Evolutionary conservation across 2,888 invertebrate species (phyloP), one percentile per base, ranked within the genome.

Genomic region (Acrobasis consociella): DNA sequence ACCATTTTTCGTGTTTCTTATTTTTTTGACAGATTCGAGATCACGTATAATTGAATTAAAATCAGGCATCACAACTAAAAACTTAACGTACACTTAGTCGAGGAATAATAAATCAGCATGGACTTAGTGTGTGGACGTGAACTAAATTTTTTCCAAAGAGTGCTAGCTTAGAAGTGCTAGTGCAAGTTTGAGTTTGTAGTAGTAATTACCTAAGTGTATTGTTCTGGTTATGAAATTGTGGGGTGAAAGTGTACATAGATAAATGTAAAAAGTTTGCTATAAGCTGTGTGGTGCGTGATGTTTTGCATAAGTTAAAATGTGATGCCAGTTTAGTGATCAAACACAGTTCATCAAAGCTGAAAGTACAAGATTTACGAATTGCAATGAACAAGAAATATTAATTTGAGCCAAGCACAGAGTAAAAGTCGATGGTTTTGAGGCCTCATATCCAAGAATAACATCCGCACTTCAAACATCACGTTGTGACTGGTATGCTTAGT

Each of bases 161-260:
- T 46, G 46, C 46, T 46, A 46, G 46, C n/a, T n/a, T n/a, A n/a
- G n/a, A 3, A 46, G 46, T 46, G 46, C 46, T 46, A 46, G 46
- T 46, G 46, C 46, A 46, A 13, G 13, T 38, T 38, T 55, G 1
- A 55, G 37, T 55, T 55, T 39, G 55, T 55, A 39, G 55, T 39
- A 55, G 39, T 55, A n/a, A n/a, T n/a, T n/a, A n/a, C 38, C 31
- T 52, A 31, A 31, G 52, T 31, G n/a, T 8, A 37, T 7, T 42
- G 11, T 42, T 11, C 11, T 46, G n/a, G 9, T 46, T 11, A 13
- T 46, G 5, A n/a, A 46, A 46, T 46, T 46, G 46, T 46, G 46
- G 46, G 13, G 46, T 46, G 46, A 46, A 42, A 42, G 42, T 42
- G 42, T 42, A 42, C 42, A 42, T 13, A 42, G 11, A 13, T 42